phyloP scores from a whole-genome alignment of 2,888 invertebrate genomes.

The Rotaria macrura region DNA sequence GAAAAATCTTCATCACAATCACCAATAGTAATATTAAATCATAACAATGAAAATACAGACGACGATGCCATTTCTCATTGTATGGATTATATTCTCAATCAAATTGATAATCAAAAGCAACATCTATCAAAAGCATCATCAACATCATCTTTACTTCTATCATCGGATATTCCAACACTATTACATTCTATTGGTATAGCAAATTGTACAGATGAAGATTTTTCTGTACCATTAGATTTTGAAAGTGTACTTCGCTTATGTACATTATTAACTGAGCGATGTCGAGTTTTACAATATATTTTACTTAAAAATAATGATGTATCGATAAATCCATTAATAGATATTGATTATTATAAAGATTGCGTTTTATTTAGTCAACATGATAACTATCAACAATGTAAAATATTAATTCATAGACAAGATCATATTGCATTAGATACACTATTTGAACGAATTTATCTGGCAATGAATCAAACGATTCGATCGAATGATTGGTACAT shows the following conservation, averaged over 20 bases:
- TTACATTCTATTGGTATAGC: neutral
- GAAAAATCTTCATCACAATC: neutral
- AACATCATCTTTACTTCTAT: neutral
- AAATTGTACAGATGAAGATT: neutral
- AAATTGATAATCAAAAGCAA: neutral
- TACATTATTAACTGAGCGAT: slow-evolving; percentile 11
- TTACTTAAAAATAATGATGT: neutral
- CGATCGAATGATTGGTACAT: neutral
- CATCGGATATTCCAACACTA: neutral
- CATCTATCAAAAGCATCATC: neutral
- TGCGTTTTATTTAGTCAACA: neutral
- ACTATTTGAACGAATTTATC: neutral
- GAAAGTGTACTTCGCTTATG: neutral
- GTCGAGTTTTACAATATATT: neutral
- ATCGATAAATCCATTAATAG: neutral
- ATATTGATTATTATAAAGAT: neutral
- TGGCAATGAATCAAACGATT: neutral
- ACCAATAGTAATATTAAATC: neutral
- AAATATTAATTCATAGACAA: neutral
- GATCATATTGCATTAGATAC: neutral
- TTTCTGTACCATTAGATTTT: neutral
- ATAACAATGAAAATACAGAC: neutral
- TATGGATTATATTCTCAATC: neutral
- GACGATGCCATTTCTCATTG: neutral
- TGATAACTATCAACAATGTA: neutral